Percentiles rank a stretch among this genome's conserved stretches.
Conservation (phyloP, 1,140 invertebrate genomes). For the Whitmania pigra region DNA sequence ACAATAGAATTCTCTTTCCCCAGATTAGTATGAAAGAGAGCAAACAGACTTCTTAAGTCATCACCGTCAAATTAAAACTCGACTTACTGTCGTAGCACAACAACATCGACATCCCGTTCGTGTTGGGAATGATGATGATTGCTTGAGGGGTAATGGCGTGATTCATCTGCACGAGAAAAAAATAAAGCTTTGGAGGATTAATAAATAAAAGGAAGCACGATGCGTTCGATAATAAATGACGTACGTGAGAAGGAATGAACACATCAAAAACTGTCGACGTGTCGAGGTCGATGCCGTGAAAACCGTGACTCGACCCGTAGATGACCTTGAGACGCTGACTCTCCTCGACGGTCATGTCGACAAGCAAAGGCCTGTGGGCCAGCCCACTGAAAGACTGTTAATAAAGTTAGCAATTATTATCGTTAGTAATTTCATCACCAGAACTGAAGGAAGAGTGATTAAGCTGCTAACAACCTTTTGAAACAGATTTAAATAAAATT, state of each 20-base stretch:
- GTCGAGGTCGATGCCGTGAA: constrained; percentile 97
- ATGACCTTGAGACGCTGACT: constrained; percentile 83
- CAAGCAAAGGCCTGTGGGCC: constrained; percentile 66
- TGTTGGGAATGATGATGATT: constrained; percentile 91
- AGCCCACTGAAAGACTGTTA: constrained; percentile 7
- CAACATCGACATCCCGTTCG: constrained; percentile 86
- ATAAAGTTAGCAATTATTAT: too few species aligned
- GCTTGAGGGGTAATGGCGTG: constrained; percentile 91
- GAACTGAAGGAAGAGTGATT: too few species aligned
- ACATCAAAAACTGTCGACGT: constrained; percentile 93
- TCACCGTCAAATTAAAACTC: background rate
- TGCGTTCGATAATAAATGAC: constrained; percentile 33
- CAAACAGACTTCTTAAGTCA: background rate
- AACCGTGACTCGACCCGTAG: constrained; percentile 92
- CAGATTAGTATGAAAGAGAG: background rate
- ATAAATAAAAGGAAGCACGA: background rate
- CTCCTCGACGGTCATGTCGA: constrained; percentile 96
- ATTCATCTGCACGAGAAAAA: constrained; percentile 58
- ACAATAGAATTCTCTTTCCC: background rate
- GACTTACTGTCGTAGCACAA: constrained; percentile 79
- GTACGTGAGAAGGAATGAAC: constrained; percentile 91
- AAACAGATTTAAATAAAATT: too few species aligned
- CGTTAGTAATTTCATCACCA: too few species aligned
- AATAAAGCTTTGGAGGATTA: background rate
- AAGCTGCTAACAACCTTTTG: too few species aligned